Evolutionary conservation across 2,888 invertebrate genomes (phyloP), one percentile per base, ranked within the genome.

Genomic region (Pimpla rufipes): DNA sequence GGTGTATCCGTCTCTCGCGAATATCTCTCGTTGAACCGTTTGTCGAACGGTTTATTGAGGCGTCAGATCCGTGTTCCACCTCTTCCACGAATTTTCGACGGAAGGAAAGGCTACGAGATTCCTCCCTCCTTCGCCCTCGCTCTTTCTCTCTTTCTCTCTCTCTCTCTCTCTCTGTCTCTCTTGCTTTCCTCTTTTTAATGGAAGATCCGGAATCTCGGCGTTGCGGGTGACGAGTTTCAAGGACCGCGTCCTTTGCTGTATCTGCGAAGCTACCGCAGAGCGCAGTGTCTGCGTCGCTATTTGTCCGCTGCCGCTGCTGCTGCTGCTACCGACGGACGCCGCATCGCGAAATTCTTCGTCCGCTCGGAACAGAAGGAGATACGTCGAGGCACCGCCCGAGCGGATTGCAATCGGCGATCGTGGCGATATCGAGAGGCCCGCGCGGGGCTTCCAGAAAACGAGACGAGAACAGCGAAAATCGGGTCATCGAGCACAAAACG

Each of bases 401-500:
- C n/a, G n/a, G 47, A 29, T 29, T 42, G 47, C 45, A 68, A 80
- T 82, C 67, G 62, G 37, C 73, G 45, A 67, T 74, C 35, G 52
- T 67, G 23, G 40, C 59, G 59, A 57, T 55, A 47, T 35, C 75
- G 42, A 21, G n/a, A 47, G 11, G 47, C 47, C 47, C 3, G 1
- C 23, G 23, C n/a, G 37, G 29, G 29, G 29, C 40, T 62, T 37
- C 83, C 75, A 84, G 87, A 89, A 89, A 88, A 89, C 89, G 87
- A 88, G 86, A 88, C 81, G 71, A 16, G 57, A 86, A 84, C 79
- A 85, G 74, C 55, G 64, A 68, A 88, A 88, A 85, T 86, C 85
- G 87, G 88, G 86, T 88, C 88, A 88, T 86, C 88, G 87, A 87
- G 45, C 79, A 88, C 86, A 85, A 86, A 88, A 87, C 88, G 88